Percentiles rank a stretch among this genome's conserved stretches.
Evolutionary conservation across 2,888 invertebrate genomes (phyloP).

Genomic region (Orthonychiurus folsomi): DNA sequence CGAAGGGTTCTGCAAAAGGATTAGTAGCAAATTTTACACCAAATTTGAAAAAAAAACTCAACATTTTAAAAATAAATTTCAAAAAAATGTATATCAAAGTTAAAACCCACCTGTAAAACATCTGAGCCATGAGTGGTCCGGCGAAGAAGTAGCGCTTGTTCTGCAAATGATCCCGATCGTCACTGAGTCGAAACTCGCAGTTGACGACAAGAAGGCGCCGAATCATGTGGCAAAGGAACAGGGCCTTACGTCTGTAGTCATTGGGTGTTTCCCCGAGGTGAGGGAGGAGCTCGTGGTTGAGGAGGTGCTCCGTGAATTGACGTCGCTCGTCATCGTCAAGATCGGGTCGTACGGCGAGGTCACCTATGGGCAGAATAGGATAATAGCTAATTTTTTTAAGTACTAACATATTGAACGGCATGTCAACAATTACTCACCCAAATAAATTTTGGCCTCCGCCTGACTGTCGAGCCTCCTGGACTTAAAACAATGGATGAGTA

Average conservation of each 20-base stretch:
- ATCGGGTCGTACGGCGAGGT: constrained; percentile 48
- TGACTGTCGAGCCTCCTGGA: neutral
- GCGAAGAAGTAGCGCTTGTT: constrained; percentile 55
- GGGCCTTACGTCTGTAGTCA: constrained; percentile 55
- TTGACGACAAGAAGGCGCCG: constrained; percentile 52
- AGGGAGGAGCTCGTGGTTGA: constrained; percentile 55
- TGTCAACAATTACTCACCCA: neutral
- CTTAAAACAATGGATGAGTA: neutral
- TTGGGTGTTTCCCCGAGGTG: constrained; percentile 54
- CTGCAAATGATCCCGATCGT: constrained; percentile 56
- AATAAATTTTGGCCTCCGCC: neutral
- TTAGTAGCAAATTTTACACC: neutral
- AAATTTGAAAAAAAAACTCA: neutral
- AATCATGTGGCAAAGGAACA: constrained; percentile 54
- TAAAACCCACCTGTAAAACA: constrained; percentile 44
- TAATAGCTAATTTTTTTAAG: neutral
- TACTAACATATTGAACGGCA: neutral
- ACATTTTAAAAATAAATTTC: neutral
- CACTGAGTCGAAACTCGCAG: constrained; percentile 49
- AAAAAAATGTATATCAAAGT: too few species aligned
- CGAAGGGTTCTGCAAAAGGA: constrained; percentile 38
- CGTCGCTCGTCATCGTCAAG: constrained; percentile 54
- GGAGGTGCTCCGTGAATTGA: constrained; percentile 54
- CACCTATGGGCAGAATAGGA: too few species aligned
- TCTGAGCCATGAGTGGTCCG: constrained; percentile 52